phyloP scores from a whole-genome alignment of 2,113 vertebrate genomes.

The Gulo gulo region DNA sequence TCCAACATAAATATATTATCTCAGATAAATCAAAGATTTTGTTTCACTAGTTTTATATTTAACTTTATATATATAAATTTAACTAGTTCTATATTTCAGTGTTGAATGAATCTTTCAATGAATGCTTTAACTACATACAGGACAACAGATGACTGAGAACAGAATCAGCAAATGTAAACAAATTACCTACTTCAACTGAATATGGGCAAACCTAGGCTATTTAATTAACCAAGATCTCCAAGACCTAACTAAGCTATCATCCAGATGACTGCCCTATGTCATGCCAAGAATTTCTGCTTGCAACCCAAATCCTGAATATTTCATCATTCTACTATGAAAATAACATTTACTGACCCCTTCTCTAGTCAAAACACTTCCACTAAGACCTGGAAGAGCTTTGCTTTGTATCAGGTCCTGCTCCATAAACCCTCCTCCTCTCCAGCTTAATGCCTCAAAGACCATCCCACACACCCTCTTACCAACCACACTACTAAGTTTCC shows the following conservation, averaged over 20 bases:
- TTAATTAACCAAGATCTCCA: constrained; percentile 7
- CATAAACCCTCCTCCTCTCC: not conserved
- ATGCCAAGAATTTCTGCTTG: not conserved
- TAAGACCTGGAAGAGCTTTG: not conserved
- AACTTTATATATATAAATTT: not conserved
- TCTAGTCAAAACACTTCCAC: not conserved
- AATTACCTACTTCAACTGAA: not conserved
- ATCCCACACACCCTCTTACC: not conserved
- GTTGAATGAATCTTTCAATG: not conserved
- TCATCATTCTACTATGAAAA: not conserved
- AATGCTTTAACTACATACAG: not conserved
- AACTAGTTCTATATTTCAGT: not conserved
- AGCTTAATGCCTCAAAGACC: not conserved
- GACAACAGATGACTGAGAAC: not conserved
- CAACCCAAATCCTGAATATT: not conserved
- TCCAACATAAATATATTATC: not conserved
- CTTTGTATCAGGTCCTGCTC: not conserved
- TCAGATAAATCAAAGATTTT: constrained; percentile 27
- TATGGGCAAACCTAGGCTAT: not conserved
- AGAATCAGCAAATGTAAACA: not conserved
- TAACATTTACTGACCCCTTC: not conserved
- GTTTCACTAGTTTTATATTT: constrained; percentile 35
- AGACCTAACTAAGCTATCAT: not conserved
- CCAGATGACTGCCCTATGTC: not conserved
- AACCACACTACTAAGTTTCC: not conserved